Evolutionary conservation across 35 echinoderm and acorn worm species (phyloP).

Genomic region (Apostichopus californicus): DNA sequence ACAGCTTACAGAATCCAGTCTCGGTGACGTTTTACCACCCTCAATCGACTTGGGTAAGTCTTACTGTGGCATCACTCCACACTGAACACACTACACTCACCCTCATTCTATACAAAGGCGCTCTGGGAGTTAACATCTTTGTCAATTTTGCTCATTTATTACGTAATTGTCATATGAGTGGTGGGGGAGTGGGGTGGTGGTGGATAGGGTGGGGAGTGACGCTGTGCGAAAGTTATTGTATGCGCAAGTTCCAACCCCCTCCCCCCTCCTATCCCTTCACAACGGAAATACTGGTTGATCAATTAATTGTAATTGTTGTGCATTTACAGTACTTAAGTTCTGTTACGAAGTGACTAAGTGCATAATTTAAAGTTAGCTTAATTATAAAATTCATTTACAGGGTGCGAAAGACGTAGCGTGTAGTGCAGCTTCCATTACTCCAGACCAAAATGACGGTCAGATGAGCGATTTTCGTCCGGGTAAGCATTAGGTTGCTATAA

Average conservation of each 20-base stretch:
- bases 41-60: constrained; percentile 31
- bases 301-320: too few species aligned
- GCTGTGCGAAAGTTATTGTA: too few species aligned
- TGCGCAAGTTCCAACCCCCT: too few species aligned
- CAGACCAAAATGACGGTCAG: not conserved
- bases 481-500: not conserved
- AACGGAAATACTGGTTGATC: too few species aligned
- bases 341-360: too few species aligned
- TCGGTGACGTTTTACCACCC: constrained; percentile 79
- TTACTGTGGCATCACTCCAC: not conserved
- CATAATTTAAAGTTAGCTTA: too few species aligned
- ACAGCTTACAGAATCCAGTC: constrained; percentile 63
- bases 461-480: constrained; percentile 15
- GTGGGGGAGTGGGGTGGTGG: not conserved
- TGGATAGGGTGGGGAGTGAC: too few species aligned
- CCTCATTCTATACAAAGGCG: not conserved
- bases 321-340: too few species aligned
- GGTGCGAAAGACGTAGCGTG: constrained; percentile 12
- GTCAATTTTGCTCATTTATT: too few species aligned
- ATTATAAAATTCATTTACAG: not conserved
- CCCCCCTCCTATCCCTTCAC: too few species aligned
- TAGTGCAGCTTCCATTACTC: constrained; percentile 26
- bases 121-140: too few species aligned
- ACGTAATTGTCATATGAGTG: not conserved
- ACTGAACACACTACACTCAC: not conserved